Conservation (phyloP, 2,113 vertebrate species). For the Ochotona curzoniae region DNA sequence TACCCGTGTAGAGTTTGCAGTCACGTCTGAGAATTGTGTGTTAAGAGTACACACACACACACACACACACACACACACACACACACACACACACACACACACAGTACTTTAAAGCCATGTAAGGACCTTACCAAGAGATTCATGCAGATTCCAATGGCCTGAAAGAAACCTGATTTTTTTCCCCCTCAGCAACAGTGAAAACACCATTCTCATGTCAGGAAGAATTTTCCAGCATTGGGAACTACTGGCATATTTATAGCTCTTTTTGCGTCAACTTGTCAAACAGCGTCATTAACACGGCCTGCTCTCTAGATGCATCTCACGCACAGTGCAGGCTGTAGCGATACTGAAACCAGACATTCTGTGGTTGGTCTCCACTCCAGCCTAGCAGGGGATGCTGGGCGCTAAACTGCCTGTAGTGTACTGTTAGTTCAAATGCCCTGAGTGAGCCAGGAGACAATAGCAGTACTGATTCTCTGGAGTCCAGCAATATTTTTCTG, state of each 20-base stretch:
- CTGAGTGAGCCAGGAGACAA: conserved; percentile 31
- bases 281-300: conserved; percentile 70
- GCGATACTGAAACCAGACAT: conserved; percentile 38
- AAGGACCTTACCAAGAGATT: conserved; percentile 9
- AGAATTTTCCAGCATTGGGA: conserved; percentile 68
- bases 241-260: conserved; percentile 75
- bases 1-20: neutral
- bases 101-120: neutral
- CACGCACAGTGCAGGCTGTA: conserved; percentile 21
- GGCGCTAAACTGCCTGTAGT: conserved; percentile 7
- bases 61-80: neutral
- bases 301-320: conserved; percentile 60
- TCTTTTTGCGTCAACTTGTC: conserved; percentile 73
- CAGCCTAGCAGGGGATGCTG: neutral
- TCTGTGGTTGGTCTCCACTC: conserved; percentile 44
- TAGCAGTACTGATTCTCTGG: conserved; percentile 19
- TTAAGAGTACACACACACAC: too few relatives aligned
- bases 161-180: conserved; percentile 61
- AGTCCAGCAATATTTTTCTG: neutral
- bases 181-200: conserved; percentile 50
- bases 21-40: neutral
- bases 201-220: conserved; percentile 56
- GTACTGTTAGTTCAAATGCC: neutral
- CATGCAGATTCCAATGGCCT: conserved; percentile 14
- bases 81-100: too few relatives aligned